Evolutionary conservation across 2,888 invertebrate genomes (phyloP).

Genomic region (Girardia tigrina): DNA sequence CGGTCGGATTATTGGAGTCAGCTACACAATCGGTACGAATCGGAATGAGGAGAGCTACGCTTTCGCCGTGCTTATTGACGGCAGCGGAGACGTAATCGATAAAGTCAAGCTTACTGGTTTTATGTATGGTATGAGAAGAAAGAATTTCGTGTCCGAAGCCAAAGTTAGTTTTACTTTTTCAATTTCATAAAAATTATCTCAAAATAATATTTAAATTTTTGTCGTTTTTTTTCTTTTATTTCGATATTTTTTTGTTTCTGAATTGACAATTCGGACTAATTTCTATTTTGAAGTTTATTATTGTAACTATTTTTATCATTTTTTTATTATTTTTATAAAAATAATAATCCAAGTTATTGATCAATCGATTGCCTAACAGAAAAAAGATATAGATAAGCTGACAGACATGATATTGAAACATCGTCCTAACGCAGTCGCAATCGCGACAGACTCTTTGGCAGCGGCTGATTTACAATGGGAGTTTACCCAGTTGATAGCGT

Average conservation of each 20-base stretch:
- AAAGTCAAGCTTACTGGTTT: slow-evolving; percentile 73
- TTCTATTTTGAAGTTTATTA: no score
- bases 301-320: no score
- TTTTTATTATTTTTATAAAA: no score
- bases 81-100: slow-evolving; percentile 80
- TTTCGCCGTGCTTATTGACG: slow-evolving; percentile 71
- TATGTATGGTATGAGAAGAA: slow-evolving; percentile 25
- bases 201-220: no score
- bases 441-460: slow-evolving; percentile 72
- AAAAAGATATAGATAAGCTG: slow-evolving; percentile 60
- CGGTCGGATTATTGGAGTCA: slow-evolving; percentile 69
- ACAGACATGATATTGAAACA: slow-evolving; percentile 71
- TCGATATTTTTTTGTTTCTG: no score
- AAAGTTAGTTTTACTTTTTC: neutral
- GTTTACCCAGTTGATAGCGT: slow-evolving; percentile 42
- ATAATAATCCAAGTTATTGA: no score
- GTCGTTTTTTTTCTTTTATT: no score
- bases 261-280: no score
- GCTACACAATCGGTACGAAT: slow-evolving; percentile 54
- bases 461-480: slow-evolving; percentile 54
- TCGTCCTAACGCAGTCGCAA: slow-evolving; percentile 79
- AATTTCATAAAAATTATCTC: no score
- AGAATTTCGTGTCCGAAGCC: neutral
- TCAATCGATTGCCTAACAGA: no score
- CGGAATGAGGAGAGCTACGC: slow-evolving; percentile 55